A percentile compares a stretch with the other conserved stretches of the same genome.
Conservation (phyloP, 2,797 vertebrate species). For the Denticeps clupeoides region DNA sequence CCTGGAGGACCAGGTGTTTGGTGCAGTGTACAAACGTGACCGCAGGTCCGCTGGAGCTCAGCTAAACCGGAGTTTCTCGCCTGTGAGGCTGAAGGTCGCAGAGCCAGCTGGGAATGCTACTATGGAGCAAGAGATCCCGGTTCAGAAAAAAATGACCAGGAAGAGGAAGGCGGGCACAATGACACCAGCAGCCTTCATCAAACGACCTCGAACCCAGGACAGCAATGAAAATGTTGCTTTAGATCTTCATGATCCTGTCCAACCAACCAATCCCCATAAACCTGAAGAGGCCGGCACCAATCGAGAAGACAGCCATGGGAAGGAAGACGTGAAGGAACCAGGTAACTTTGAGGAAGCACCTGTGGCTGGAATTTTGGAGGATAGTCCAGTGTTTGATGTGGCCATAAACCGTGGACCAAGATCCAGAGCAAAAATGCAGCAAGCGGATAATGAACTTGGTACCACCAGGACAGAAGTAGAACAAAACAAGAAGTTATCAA, state of each 20-base stretch:
- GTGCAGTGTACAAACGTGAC: conserved; percentile 66
- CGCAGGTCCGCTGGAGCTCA: conserved; percentile 32
- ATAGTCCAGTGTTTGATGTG: conserved; percentile 16
- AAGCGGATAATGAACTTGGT: conserved; percentile 33
- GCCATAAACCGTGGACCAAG: conserved; percentile 10
- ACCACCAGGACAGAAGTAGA: conserved; percentile 6
- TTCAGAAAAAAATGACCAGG: conserved; percentile 25
- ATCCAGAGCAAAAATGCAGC: conserved; percentile 17
- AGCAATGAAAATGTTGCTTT: too few species aligned
- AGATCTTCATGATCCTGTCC: neutral
- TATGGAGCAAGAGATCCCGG: conserved; percentile 9
- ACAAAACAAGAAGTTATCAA: conserved; percentile 26
- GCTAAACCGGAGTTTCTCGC: conserved; percentile 17
- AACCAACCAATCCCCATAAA: neutral
- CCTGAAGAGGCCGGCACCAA: too few species aligned
- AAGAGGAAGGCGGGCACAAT: conserved; percentile 23
- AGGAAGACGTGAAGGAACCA: too few species aligned
- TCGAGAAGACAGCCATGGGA: neutral
- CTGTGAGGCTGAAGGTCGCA: conserved; percentile 19
- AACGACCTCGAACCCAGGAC: conserved; percentile 13
- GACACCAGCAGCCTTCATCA: conserved; percentile 50
- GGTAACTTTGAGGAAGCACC: conserved; percentile 17
- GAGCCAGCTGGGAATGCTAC: neutral
- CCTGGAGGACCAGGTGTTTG: conserved; percentile 77
- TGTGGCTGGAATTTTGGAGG: conserved; percentile 2